These are phyloP conservation scores for Drosophila meridiana DNA, from an alignment of 2,888 invertebrate genomes.

Conservation along the genomic window DNA sequence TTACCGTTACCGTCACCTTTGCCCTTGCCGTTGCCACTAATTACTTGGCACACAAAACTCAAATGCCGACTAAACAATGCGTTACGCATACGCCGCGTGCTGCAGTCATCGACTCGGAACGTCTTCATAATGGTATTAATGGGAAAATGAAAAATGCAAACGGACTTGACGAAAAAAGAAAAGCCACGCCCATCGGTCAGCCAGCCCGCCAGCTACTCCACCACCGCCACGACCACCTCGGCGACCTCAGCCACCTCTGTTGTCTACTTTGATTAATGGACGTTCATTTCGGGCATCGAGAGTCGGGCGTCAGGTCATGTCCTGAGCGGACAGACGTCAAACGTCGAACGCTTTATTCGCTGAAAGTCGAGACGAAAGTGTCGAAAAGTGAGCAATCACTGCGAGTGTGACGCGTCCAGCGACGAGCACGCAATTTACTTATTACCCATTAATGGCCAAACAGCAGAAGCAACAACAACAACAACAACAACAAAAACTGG, in stretches of 20 bases:
- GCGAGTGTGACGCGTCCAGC: slow-evolving; percentile 66
- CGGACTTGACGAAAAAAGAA: slow-evolving; percentile 25
- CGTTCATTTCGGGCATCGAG: slow-evolving; percentile 36
- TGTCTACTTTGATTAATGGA: slow-evolving; percentile 72
- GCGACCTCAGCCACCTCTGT: slow-evolving; percentile 3
- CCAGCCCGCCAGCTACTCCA: not conserved
- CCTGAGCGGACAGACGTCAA: slow-evolving; percentile 40
- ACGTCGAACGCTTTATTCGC: slow-evolving; percentile 42
- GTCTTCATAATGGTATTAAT: slow-evolving; percentile 63
- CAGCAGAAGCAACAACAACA: slow-evolving; percentile 46
- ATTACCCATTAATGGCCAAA: slow-evolving; percentile 80
- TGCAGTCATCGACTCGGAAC: slow-evolving; percentile 66
- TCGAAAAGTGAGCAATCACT: slow-evolving; percentile 81
- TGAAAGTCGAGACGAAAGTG: slow-evolving; percentile 55
- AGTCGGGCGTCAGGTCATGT: slow-evolving; percentile 43
- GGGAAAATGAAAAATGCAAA: slow-evolving; percentile 70
- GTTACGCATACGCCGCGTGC: slow-evolving; percentile 53
- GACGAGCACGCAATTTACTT: slow-evolving; percentile 81
- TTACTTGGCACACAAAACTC: slow-evolving; percentile 67
- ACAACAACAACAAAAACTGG: slow-evolving; percentile 7
- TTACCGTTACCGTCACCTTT: not conserved
- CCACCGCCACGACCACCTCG: not conserved
- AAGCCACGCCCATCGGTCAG: slow-evolving; percentile 54
- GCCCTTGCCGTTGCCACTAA: slow-evolving; percentile 52
- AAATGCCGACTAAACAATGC: slow-evolving; percentile 49